phyloP scores from a whole-genome alignment of 2,888 invertebrate species.

The Watsonalla binaria region DNA sequence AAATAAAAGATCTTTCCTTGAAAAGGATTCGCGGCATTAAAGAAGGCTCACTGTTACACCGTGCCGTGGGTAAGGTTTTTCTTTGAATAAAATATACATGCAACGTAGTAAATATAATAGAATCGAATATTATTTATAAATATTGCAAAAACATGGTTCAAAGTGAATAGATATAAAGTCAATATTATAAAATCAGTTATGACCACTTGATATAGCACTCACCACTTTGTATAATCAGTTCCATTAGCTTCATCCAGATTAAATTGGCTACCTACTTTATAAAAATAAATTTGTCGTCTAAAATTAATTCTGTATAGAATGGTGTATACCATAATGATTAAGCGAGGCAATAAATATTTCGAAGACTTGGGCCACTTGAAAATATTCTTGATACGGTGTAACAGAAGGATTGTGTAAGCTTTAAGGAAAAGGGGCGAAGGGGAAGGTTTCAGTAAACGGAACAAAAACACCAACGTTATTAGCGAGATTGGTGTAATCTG shows the following conservation, averaged over 20 bases:
- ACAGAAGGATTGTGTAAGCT: slow-evolving; percentile 38
- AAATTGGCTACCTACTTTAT: too few species aligned
- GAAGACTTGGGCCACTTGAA: background rate
- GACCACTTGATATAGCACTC: too few species aligned
- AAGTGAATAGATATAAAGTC: too few species aligned
- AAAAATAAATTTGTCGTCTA: too few species aligned
- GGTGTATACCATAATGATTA: too few species aligned
- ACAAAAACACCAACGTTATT: slow-evolving; percentile 78
- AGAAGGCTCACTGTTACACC: slow-evolving; percentile 43
- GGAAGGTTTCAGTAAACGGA: slow-evolving; percentile 71
- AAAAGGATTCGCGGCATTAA: slow-evolving; percentile 72
- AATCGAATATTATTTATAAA: too few species aligned
- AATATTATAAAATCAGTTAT: too few species aligned
- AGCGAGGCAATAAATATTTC: background rate
- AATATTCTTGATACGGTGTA: slow-evolving; percentile 39
- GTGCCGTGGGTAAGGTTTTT: slow-evolving; percentile 5
- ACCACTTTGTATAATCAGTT: too few species aligned
- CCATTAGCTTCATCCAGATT: too few species aligned
- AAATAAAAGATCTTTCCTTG: slow-evolving; percentile 65
- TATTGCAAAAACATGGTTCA: too few species aligned
- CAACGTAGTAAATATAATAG: too few species aligned
- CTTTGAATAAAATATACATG: background rate
- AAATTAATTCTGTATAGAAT: too few species aligned
- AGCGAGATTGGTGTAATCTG: slow-evolving; percentile 79
- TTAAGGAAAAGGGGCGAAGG: slow-evolving; percentile 67